phyloP scores from a whole-genome alignment of 2,888 invertebrate species.

The Folsomia manolachei region DNA sequence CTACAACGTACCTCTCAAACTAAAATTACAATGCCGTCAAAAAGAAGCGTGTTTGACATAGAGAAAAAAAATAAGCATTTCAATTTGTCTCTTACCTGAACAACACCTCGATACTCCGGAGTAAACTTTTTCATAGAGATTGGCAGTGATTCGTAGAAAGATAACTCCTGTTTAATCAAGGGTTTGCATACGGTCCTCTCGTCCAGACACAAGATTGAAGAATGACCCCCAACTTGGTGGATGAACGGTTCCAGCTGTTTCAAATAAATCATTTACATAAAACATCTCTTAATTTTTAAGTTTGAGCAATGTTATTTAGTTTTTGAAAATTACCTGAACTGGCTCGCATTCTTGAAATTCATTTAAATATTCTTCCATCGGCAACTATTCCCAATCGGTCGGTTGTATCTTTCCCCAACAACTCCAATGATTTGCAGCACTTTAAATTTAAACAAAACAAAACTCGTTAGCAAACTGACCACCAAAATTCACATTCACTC shows the following conservation, averaged over 20 bases:
- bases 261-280: conserved; percentile 35
- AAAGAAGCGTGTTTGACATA: too few species aligned
- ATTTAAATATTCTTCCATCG: conserved; percentile 47
- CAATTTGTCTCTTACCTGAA: conserved; percentile 53
- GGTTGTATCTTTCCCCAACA: background rate
- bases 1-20: too few species aligned
- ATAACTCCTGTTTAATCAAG: conserved; percentile 58
- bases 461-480: background rate
- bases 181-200: conserved; percentile 61
- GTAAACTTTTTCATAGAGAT: conserved; percentile 57
- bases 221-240: conserved; percentile 61
- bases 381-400: conserved; percentile 23
- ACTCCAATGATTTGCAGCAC: conserved; percentile 8
- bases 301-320: background rate
- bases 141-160: conserved; percentile 60
- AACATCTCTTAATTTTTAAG: background rate
- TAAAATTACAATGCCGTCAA: too few species aligned
- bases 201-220: conserved; percentile 58
- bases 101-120: conserved; percentile 58
- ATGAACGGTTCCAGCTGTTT: conserved; percentile 58
- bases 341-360: conserved; percentile 49
- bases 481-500: too few species aligned
- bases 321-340: conserved; percentile 47
- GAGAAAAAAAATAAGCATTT: background rate
- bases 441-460: background rate